Percentiles rank a stretch among this genome's conserved stretches.
Evolutionary conservation across 2,797 vertebrate genomes (phyloP).

Genomic region (Micrastur ruficollis): DNA sequence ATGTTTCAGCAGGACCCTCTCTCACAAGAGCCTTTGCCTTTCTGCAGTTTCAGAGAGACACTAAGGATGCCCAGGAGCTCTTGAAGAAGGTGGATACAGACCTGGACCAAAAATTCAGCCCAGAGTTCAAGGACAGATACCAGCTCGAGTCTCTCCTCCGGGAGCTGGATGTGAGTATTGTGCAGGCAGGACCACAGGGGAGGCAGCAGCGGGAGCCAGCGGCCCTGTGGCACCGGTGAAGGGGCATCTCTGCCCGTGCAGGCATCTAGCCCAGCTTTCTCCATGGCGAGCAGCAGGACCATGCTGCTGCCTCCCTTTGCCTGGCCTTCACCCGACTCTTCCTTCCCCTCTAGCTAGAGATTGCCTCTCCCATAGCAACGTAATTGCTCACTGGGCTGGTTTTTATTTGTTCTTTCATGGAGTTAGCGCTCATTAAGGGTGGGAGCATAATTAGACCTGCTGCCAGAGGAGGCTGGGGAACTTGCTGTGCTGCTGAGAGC

Average conservation of each 20-base stretch:
- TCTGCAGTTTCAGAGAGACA: conserved; percentile 87
- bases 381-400: conserved; percentile 41
- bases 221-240: accelerated
- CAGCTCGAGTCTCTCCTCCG: conserved; percentile 88
- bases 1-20: neutral
- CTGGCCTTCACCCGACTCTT: neutral
- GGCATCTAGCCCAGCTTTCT: neutral
- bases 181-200: neutral
- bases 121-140: conserved; percentile 93
- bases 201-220: neutral
- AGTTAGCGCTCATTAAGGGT: neutral
- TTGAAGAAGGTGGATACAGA: conserved; percentile 88
- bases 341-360: conserved; percentile 39
- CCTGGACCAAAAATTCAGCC: conserved; percentile 90
- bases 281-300: neutral
- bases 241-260: accelerated
- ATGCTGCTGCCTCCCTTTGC: neutral
- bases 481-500: neutral
- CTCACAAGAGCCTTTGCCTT: neutral
- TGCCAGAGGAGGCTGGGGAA: conserved; percentile 30
- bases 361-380: conserved; percentile 17
- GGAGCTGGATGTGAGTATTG: conserved; percentile 87
- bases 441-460: conserved; percentile 16
- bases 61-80: conserved; percentile 89
- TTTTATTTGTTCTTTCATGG: conserved; percentile 41